A percentile compares a stretch with the other conserved stretches of the same genome.
Conservation (phyloP, 2,888 invertebrate species). For the Cerceris rybyensis region DNA sequence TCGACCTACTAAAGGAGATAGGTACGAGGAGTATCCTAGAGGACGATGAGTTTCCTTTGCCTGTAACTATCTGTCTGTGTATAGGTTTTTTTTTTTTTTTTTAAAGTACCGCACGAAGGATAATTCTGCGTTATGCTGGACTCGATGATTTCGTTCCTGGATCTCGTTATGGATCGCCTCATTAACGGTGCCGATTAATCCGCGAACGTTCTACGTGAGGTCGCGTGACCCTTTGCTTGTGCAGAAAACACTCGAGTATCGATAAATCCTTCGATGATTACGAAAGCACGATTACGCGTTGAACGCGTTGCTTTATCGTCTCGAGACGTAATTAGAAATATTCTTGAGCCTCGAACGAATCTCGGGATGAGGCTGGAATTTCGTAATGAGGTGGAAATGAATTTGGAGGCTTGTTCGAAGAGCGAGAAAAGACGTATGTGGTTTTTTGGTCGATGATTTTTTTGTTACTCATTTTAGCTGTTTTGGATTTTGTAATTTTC, state of each 20-base stretch:
- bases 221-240: slow-evolving; percentile 25
- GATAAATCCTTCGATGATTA: slow-evolving; percentile 13
- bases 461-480: too few relatives aligned
- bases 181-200: slow-evolving; percentile 47
- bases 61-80: too few relatives aligned
- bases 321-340: neutral
- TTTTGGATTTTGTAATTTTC: too few relatives aligned
- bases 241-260: slow-evolving; percentile 10
- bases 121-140: slow-evolving; percentile 2
- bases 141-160: slow-evolving; percentile 34
- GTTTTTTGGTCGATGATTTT: neutral
- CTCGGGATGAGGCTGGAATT: neutral
- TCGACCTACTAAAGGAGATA: slow-evolving; percentile 44
- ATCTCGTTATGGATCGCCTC: slow-evolving; percentile 38
- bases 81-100: too few relatives aligned
- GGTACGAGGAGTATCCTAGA: slow-evolving; percentile 17
- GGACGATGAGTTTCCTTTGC: slow-evolving; percentile 11
- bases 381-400: neutral
- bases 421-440: neutral
- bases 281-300: neutral
- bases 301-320: neutral
- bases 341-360: too few relatives aligned
- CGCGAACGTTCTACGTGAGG: slow-evolving; percentile 30
- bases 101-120: neutral
- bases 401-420: neutral